A percentile compares a stretch with the other conserved stretches of the same genome.
These are phyloP conservation scores for Columba livia DNA, from an alignment of 2,113 vertebrate genomes.

Conservation along the genomic window DNA sequence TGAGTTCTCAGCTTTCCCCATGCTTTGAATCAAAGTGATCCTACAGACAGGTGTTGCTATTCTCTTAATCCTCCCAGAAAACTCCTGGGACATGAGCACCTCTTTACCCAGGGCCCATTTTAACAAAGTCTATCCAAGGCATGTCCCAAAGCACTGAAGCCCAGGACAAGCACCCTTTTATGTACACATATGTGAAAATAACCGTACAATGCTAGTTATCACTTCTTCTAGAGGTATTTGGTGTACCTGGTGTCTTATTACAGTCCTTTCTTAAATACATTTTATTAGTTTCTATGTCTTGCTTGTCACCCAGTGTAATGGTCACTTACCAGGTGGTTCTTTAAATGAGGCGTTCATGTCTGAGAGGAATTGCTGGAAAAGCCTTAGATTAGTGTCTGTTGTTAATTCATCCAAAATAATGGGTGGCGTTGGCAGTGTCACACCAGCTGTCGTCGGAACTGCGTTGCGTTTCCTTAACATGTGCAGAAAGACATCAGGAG, in stretches of 20 bases:
- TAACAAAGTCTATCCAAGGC: not conserved
- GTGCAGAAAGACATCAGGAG: not conserved
- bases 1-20: not conserved
- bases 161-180: not conserved
- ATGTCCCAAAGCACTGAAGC: not conserved
- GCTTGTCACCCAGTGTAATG: not conserved
- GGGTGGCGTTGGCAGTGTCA: fast-evolving
- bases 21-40: not conserved
- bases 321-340: not conserved
- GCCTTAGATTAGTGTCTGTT: fast-evolving
- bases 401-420: not conserved
- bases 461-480: fast-evolving
- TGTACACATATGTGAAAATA: not conserved
- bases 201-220: not conserved
- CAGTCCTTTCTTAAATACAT: not conserved
- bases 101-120: not conserved
- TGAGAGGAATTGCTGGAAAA: not conserved
- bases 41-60: not conserved
- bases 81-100: not conserved
- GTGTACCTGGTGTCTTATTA: not conserved
- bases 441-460: fast-evolving
- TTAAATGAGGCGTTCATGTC: fast-evolving
- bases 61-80: not conserved
- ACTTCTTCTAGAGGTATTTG: not conserved
- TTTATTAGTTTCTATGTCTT: not conserved